phyloP scores from a whole-genome alignment of 2,888 invertebrate species.

The Brachylomia viminalis region DNA sequence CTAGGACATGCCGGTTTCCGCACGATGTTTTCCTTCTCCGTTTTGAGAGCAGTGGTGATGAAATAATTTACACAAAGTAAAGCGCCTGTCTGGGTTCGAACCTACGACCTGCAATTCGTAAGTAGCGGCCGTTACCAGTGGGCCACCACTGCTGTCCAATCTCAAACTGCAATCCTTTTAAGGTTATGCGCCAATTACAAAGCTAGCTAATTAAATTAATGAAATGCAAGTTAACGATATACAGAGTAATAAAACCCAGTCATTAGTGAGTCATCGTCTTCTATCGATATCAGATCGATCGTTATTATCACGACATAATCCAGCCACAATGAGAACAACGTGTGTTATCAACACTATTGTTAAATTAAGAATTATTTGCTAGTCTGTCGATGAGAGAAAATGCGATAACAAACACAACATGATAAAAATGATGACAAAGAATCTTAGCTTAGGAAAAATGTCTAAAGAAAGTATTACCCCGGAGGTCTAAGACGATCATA shows the following conservation, averaged over 20 bases:
- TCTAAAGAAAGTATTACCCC: slow-evolving; percentile 1
- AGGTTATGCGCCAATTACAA: neutral
- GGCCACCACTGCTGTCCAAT: no score
- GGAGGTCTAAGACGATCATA: slow-evolving; percentile 1
- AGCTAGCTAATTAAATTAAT: slow-evolving; percentile 47
- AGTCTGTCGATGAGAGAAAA: neutral
- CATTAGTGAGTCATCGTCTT: slow-evolving; percentile 38
- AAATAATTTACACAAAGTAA: no score
- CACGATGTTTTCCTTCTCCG: no score
- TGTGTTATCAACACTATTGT: neutral
- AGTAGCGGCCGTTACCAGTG: no score
- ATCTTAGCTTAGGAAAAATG: slow-evolving; percentile 3
- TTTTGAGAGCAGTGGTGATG: no score
- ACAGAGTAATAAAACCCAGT: slow-evolving; percentile 3
- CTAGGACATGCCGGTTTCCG: no score
- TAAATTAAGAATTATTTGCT: neutral
- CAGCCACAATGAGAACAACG: slow-evolving; percentile 2
- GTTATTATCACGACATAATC: neutral
- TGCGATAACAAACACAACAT: neutral
- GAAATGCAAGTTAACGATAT: slow-evolving; percentile 29
- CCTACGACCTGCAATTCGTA: no score
- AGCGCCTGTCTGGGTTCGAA: no score
- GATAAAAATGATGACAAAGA: neutral
- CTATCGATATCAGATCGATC: slow-evolving; percentile 5
- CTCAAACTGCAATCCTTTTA: slow-evolving; percentile 21